Conservation (phyloP, 1,140 invertebrate genomes). For the Aricia agestis region DNA sequence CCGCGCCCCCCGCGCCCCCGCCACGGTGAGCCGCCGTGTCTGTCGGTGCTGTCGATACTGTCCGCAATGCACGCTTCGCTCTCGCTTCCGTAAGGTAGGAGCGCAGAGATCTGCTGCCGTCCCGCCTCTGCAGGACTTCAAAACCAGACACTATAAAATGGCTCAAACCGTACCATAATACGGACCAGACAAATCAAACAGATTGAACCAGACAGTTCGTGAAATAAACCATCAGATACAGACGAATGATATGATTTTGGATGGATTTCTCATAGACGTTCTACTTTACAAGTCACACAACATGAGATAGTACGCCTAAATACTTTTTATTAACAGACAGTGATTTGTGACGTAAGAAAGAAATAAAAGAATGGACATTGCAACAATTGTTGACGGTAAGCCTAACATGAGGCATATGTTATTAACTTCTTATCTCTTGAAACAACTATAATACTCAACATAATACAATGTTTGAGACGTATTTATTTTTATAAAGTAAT, state of each 20-base stretch:
- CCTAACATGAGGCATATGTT: not conserved
- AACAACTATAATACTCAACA: not conserved
- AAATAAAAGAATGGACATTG: not conserved
- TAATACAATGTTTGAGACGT: not conserved
- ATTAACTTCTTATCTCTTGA: not conserved
- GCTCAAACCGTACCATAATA: no score
- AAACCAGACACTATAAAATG: no score
- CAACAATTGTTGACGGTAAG: not conserved
- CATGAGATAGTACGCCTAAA: not conserved
- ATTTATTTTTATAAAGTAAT: not conserved
- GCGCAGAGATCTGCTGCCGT: constrained; percentile 29
- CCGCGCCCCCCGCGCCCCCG: constrained; percentile 68
- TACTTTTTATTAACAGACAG: not conserved
- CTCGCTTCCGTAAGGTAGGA: constrained; percentile 70
- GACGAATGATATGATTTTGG: not conserved
- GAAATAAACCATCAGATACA: not conserved
- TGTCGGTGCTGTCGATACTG: constrained; percentile 64
- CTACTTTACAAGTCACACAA: not conserved
- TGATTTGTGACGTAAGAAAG: not conserved
- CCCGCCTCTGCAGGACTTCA: no score
- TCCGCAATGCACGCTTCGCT: constrained; percentile 70
- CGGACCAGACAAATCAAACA: not conserved
- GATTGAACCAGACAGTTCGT: not conserved
- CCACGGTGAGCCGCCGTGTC: constrained; percentile 72
- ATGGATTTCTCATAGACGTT: not conserved